Evolutionary conservation across 2,797 vertebrate species (phyloP).

Genomic region (Oryzias sinensis): DNA sequence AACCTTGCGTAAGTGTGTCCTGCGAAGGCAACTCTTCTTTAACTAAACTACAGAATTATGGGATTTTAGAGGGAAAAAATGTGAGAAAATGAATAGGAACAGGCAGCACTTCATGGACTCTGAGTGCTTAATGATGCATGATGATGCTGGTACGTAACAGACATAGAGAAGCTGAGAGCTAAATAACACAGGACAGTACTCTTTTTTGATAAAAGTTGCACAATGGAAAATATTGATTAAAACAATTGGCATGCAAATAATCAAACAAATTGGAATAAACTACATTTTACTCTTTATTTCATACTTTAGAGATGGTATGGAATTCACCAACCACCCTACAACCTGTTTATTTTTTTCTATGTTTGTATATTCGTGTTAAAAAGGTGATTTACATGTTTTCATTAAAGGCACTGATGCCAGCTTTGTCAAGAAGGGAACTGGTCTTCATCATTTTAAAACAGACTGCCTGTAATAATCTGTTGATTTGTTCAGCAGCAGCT

Average conservation of each 20-base stretch:
- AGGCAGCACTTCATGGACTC: constrained; percentile 14
- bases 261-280: neutral
- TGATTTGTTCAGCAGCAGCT: constrained; percentile 15
- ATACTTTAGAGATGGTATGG: neutral
- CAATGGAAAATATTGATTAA: neutral
- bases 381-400: no score
- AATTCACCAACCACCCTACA: neutral
- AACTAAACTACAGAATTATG: constrained; percentile 19
- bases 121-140: constrained; percentile 30
- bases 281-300: neutral
- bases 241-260: neutral
- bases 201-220: neutral
- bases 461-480: neutral
- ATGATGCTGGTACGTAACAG: constrained; percentile 11
- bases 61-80: constrained; percentile 9
- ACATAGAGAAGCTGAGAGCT: neutral
- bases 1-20: constrained; percentile 16
- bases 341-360: neutral
- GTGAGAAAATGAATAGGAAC: constrained; percentile 14
- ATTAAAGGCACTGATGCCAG: no score
- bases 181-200: neutral
- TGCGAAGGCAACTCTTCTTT: constrained; percentile 40
- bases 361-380: neutral
- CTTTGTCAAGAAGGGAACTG: neutral
- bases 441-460: neutral